These are phyloP conservation scores for Cephus nigrinus DNA, from an alignment of 2,888 invertebrate genomes.

Conservation along the genomic window DNA sequence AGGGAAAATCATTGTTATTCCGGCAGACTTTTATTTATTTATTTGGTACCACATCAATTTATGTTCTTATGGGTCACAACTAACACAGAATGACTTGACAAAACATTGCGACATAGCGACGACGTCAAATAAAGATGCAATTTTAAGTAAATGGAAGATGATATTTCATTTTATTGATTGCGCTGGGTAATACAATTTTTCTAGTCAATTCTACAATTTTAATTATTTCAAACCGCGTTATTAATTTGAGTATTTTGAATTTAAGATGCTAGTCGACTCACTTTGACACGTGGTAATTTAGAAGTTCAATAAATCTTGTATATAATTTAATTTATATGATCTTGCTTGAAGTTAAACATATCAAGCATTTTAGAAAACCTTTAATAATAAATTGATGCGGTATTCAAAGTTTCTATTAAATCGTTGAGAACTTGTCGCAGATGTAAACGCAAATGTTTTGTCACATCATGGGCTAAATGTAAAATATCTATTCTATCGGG, in stretches of 20 bases:
- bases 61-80: slow-evolving; percentile 46
- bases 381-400: neutral
- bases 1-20: slow-evolving; percentile 31
- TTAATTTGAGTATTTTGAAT: neutral
- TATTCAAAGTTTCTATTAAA: neutral
- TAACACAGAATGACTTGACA: slow-evolving; percentile 59
- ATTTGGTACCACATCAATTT: slow-evolving; percentile 32
- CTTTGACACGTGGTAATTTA: neutral
- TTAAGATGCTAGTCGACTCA: neutral
- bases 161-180: neutral
- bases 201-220: neutral
- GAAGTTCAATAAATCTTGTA: neutral
- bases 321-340: neutral
- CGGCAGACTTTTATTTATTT: slow-evolving; percentile 25
- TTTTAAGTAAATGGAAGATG: neutral
- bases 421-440: neutral
- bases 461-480: slow-evolving; percentile 54
- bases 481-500: slow-evolving; percentile 61
- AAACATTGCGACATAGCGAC: slow-evolving; percentile 42
- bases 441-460: slow-evolving; percentile 44
- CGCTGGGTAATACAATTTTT: neutral
- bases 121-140: neutral
- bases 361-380: neutral
- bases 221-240: neutral
- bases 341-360: neutral